Evolutionary conservation across 2,113 vertebrate species (phyloP), one percentile per base, ranked within the genome.

Genomic region (Cololabis saira): DNA sequence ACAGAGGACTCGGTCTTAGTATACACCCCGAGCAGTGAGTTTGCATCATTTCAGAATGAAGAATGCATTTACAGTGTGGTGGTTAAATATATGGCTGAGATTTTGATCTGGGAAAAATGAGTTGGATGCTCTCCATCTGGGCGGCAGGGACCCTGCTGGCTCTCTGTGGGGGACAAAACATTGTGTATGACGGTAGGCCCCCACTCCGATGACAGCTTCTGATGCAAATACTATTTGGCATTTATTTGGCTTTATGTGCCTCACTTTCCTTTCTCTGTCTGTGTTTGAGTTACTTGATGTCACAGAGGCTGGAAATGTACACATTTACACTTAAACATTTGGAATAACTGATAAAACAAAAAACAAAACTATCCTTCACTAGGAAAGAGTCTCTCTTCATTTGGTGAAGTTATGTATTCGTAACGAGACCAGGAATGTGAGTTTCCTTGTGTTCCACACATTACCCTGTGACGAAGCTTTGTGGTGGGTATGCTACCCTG

Each of bases 401-500:
- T 92, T 5, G 93, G 95, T 8, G 97, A 94, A 94, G 40, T 85
- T 96, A 3, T 98, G 97, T 81, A 71, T 88, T 63, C 73, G 74
- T 45, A 94, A 75, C 0, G 66, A 93, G 78, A 93, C 85, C 1
- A 89, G 44, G 50, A 88, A 4, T 0, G 83, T 93, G 61, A 86
- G 73, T 56, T 90, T 78, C 69, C 61, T 90, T 72, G 82, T 92
- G 67, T 64, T 91, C 2, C 90, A 92, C 33, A 81, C 76, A 21
- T 84, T 84, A 3, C 86, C 94, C 0, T 14, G 87, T 81, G 66
- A 85, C 33, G 1, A 70, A 63, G 1, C 68, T 83, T 13, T 98
- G 95, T 19, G 93, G 95, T 0, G 93, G 93, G 6, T 98, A 96
- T n/a, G 96, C 87, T 96, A 30, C 93, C 91, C 0, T 94, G 93